Base-by-base conservation (phyloP, 2,113 vertebrate genomes). In the Mormoops blainvillei region DNA sequence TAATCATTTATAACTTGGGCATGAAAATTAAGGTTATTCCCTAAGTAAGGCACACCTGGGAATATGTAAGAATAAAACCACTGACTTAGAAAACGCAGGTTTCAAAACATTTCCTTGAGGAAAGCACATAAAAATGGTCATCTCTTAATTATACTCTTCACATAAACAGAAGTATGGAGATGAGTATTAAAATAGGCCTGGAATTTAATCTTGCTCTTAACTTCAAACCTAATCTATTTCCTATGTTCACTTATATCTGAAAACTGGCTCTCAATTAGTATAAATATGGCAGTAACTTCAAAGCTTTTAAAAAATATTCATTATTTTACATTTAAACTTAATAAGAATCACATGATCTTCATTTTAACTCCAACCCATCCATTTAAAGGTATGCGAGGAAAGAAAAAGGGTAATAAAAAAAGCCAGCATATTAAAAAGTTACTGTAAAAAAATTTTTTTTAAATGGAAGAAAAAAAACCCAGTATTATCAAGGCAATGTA, bases 191-290 rank as follows among this genome's bases (percentile, higher is more conserved):
- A 67, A 77, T 1, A 94, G n/a, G 31, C 26, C 15, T 56, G 73
- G 22, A 94, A 85, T 76, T 88, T 93, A 93, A 85, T 38, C 41
- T 71, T 58, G 54, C 18, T 85, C 36, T 93, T 88, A 68, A 96
- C 77, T 97, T 71, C 38, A 81, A 93, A 82, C 48, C 45, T 54
- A 52, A 7, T 84, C 7, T 70, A 63, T 73, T 74, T 28, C 33
- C 14, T 83, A 43, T n/a, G 36, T 65, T 93, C 36, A 91, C 16
- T 13, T 52, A 8, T 43, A 63, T 22, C 13, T 88, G 45, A 74
- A 94, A 84, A 92, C 0, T 92, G 38, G n/a, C 28, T 82, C 80
- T 88, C 36, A 88, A 54, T 56, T 78, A 88, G 43, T 65, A 77
- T 71, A 91, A 90, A 86, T 43, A 56, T 5, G 41, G 56, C 50